A percentile compares a stretch with the other conserved stretches of the same genome.
phyloP scores from a whole-genome alignment of 2,797 vertebrate genomes.

The Lophius americanus region DNA sequence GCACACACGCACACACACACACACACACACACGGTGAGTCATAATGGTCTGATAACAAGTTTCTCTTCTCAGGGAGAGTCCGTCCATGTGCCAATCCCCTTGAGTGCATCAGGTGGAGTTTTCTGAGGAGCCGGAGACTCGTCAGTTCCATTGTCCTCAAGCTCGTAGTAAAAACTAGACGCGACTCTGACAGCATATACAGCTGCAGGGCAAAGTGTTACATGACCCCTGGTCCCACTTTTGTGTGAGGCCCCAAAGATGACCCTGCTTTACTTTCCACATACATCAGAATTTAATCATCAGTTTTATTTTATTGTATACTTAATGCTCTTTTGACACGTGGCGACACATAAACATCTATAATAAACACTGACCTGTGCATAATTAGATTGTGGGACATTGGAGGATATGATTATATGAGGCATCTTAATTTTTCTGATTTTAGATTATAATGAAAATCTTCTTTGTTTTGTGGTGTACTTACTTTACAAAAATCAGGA shows the following conservation, averaged over 20 bases:
- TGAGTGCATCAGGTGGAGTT: conserved; percentile 72
- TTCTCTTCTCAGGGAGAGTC: conserved; percentile 71
- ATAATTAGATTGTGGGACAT: conserved; percentile 23
- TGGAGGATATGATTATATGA: conserved; percentile 25
- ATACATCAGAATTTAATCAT: no score
- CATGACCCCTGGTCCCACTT: no score
- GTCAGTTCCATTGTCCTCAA: conserved; percentile 48
- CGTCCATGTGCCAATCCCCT: conserved; percentile 67
- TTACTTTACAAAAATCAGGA: not conserved
- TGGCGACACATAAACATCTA: no score
- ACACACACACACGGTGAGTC: conserved; percentile 72
- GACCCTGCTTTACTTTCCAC: no score
- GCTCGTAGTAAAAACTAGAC: conserved; percentile 20
- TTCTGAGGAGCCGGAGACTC: conserved; percentile 63
- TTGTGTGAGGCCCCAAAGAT: no score
- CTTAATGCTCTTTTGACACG: no score
- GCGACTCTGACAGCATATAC: no score
- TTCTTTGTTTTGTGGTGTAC: no score
- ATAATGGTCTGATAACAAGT: conserved; percentile 64
- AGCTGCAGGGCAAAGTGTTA: no score
- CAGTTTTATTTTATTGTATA: no score
- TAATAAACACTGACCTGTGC: conserved; percentile 32
- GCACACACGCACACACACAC: conserved; percentile 8
- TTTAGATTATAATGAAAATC: not conserved
- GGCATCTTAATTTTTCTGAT: conserved; percentile 8